These are phyloP conservation scores for Drosophila cognata DNA, from an alignment of 2,888 invertebrate species.

Conservation along the genomic window DNA sequence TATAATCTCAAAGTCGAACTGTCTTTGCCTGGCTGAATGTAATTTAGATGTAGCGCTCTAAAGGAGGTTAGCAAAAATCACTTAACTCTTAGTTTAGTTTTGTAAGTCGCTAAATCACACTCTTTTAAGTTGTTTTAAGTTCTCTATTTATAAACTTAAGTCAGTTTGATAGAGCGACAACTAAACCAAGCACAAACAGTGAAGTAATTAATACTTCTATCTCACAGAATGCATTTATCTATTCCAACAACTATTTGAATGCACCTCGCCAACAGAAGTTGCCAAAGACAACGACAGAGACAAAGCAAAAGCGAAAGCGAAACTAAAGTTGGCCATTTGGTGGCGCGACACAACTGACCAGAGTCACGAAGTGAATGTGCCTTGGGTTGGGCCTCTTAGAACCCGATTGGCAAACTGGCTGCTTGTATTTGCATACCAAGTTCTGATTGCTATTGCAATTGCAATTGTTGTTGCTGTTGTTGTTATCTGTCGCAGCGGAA, in stretches of 20 bases:
- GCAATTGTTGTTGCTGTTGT: constrained; percentile 25
- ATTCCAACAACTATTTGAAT: constrained; percentile 12
- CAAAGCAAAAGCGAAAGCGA: constrained; percentile 54
- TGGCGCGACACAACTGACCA: constrained; percentile 45
- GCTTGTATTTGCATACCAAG: constrained; percentile 66
- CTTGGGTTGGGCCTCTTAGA: constrained; percentile 34
- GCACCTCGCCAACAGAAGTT: constrained; percentile 25
- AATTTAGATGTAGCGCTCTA: neutral
- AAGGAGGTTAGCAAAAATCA: neutral
- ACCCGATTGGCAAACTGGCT: constrained; percentile 34
- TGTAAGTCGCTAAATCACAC: neutral
- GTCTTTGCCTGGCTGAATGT: neutral
- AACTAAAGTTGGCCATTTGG: constrained; percentile 32
- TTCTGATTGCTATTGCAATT: constrained; percentile 22
- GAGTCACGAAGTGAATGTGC: constrained; percentile 71
- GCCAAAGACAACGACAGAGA: constrained; percentile 14
- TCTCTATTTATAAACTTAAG: neutral
- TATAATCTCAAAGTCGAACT: neutral
- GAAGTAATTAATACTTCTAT: neutral
- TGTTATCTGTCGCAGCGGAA: constrained; percentile 73
- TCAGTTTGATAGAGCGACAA: accelerated
- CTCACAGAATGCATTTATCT: neutral
- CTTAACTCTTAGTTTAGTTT: neutral
- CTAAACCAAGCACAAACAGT: neutral
- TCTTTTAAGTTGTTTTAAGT: neutral